Conservation (phyloP, 1,140 invertebrate species). For the Ceratina calcarata region DNA sequence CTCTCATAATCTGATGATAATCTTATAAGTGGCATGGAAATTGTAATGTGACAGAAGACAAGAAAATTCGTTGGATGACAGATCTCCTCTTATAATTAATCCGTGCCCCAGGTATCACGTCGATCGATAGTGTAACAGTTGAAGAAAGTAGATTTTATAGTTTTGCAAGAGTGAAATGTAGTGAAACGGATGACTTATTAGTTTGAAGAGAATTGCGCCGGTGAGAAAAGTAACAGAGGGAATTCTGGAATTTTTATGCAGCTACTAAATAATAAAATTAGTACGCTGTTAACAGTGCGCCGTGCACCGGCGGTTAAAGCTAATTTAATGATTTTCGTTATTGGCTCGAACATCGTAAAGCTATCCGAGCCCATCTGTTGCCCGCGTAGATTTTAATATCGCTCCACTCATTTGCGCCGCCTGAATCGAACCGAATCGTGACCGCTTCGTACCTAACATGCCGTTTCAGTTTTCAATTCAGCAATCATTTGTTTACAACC, state of each 20-base stretch:
- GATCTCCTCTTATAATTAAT: too few species aligned
- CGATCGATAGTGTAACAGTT: background rate
- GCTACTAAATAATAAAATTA: slow-evolving; percentile 76
- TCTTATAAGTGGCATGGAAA: too few species aligned
- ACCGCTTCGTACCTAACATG: slow-evolving; percentile 12
- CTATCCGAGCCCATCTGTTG: slow-evolving; percentile 77
- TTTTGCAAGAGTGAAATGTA: background rate
- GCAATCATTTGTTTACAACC: slow-evolving; percentile 38
- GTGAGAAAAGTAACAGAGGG: slow-evolving; percentile 21
- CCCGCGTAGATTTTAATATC: slow-evolving; percentile 78
- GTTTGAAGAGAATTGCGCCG: slow-evolving; percentile 21
- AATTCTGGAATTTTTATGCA: slow-evolving; percentile 53
- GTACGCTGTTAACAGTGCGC: slow-evolving; percentile 71
- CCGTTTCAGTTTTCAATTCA: slow-evolving; percentile 37
- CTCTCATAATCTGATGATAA: too few species aligned
- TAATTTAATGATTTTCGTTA: slow-evolving; percentile 80
- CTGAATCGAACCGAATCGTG: slow-evolving; percentile 35
- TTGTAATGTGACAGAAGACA: too few species aligned
- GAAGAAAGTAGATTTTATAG: too few species aligned
- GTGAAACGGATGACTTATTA: background rate
- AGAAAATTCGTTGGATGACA: too few species aligned
- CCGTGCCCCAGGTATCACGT: too few species aligned
- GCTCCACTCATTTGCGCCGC: slow-evolving; percentile 53
- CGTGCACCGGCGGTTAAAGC: slow-evolving; percentile 63
- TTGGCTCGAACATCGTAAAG: slow-evolving; percentile 74